phyloP scores from a whole-genome alignment of 2,113 vertebrate genomes.

The Edolisoma coerulescens region DNA sequence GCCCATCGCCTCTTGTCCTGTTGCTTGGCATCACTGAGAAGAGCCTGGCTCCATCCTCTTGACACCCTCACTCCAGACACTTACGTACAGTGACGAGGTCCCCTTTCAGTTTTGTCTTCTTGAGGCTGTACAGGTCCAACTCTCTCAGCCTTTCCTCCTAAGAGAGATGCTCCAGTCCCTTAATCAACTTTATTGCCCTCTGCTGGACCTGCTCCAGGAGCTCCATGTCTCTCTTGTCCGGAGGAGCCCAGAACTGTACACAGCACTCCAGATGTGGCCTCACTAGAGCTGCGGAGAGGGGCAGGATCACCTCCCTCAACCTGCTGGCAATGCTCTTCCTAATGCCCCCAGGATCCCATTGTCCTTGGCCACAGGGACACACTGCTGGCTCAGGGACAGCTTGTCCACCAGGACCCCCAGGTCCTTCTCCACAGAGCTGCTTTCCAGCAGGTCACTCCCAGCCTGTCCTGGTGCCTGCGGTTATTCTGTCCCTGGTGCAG shows the following conservation, averaged over 20 bases:
- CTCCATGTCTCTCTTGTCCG: background rate
- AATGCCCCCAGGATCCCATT: fast-evolving
- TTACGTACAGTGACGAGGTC: fast-evolving
- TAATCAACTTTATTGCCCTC: background rate
- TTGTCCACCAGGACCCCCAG: background rate
- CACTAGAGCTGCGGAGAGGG: background rate
- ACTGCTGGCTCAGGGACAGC: background rate
- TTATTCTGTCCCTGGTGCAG: background rate
- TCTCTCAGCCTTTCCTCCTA: background rate
- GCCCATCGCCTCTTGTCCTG: background rate
- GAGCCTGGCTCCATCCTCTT: background rate
- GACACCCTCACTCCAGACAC: background rate
- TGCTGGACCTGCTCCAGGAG: background rate
- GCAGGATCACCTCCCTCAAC: background rate
- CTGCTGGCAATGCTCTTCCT: background rate
- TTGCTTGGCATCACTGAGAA: fast-evolving
- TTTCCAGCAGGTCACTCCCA: background rate
- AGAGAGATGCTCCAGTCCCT: background rate
- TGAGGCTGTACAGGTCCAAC: background rate
- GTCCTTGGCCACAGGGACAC: background rate
- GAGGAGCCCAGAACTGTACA: background rate
- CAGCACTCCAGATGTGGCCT: background rate
- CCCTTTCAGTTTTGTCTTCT: background rate
- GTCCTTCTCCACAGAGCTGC: background rate
- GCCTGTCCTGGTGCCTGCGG: background rate